A percentile compares a stretch with the other conserved stretches of the same genome.
Conservation (phyloP, 2,113 vertebrate species). For the Myiozetetes cayanensis region DNA sequence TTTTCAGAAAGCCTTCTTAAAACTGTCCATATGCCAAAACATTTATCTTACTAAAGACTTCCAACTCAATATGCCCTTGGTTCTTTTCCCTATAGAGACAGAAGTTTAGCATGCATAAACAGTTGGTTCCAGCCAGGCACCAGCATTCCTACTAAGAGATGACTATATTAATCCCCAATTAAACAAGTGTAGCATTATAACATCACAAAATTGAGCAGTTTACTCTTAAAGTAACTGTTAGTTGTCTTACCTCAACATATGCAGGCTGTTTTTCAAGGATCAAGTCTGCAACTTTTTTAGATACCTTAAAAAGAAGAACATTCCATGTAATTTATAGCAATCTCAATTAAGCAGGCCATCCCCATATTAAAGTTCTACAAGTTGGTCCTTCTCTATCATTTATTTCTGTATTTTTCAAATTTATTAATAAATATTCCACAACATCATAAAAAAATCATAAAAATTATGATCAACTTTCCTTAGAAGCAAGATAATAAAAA, state of each 20-base stretch:
- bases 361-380: background rate
- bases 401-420: background rate
- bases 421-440: background rate
- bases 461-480: background rate
- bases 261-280: conserved; percentile 98
- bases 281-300: conserved; percentile 97
- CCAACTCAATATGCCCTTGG: background rate
- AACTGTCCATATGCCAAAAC: background rate
- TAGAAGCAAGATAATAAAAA: background rate
- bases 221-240: background rate
- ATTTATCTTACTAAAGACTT: background rate
- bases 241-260: conserved; percentile 92
- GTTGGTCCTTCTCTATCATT: background rate
- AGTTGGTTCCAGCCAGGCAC: background rate
- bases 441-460: background rate
- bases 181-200: background rate
- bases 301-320: conserved; percentile 81
- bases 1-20: background rate
- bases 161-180: background rate
- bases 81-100: background rate
- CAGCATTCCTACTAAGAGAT: background rate
- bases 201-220: background rate
- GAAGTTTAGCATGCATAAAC: background rate
- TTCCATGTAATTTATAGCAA: background rate
- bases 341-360: background rate